Evolutionary conservation across 2,797 vertebrate genomes (phyloP), one percentile per base, ranked within the genome.

Genomic region (Ptychobarbus kaznakovi): DNA sequence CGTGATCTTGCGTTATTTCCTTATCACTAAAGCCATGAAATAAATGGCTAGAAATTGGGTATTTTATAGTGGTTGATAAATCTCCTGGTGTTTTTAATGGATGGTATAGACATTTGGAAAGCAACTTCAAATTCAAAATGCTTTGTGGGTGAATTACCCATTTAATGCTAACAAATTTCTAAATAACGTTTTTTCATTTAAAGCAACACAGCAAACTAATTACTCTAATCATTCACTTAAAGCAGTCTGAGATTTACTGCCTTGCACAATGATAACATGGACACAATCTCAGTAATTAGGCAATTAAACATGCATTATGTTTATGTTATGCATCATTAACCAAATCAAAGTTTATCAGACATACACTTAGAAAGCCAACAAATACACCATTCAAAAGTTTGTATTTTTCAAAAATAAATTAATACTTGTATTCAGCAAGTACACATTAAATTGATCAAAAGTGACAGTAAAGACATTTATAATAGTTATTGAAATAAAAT

Each of bases 301-400:
- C 44, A 35, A 49, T 68, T 49, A 65, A 79, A n/a, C 65, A 42
- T 58, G 13, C 49, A 58, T 28, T 58, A 25, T 81, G 11, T 82
- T 72, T 68, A 58, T n/a, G n/a, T n/a, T n/a, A n/a, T n/a, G n/a
- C n/a, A 53, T 53, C 44, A 69, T 42, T 70, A 53, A 69, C 46
- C 46, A 81, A 4, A 40, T n/a, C 32, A 18, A 70, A 81, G 32
- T 51, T 18, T 42, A 58, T 9, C 10, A 79, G 9, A 28, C 16
- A 32, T n/a, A 79, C 16, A 65, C 18, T 72, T 8, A 32, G 53
- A 53, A 76, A 38, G 49, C 6, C 42, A 66, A 35, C 10, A 25
- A 18, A 61, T 18, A 44, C 3, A 49, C 6, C 58, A 28, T 49
- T 75, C 28, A 81, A 46, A 51, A 38, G 44, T 53, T 42, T 42